phyloP scores from a whole-genome alignment of 1,140 invertebrate genomes.

The Pseudachorutes palmiensis region DNA sequence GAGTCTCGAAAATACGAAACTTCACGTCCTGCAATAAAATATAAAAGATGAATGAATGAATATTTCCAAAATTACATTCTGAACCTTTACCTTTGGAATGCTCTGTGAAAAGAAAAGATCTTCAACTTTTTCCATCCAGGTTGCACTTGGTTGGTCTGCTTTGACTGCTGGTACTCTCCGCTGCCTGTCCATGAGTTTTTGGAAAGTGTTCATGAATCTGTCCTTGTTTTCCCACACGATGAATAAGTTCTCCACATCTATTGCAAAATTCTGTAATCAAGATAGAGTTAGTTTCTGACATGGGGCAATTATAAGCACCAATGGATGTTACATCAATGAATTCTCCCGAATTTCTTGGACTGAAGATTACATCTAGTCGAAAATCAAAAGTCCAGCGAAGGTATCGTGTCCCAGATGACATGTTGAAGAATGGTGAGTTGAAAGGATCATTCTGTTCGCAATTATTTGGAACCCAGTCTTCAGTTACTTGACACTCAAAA shows the following conservation, averaged over 20 bases:
- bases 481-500: slow-evolving; percentile 27
- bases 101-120: slow-evolving; percentile 31
- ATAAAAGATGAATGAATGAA: slow-evolving; percentile 4
- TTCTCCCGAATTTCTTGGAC: slow-evolving; percentile 34
- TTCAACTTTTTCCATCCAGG: slow-evolving; percentile 28
- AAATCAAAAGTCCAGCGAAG: slow-evolving; percentile 35
- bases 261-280: slow-evolving; percentile 29
- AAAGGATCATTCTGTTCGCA: slow-evolving; percentile 26
- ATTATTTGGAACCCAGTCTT: slow-evolving; percentile 32
- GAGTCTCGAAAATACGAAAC: slow-evolving; percentile 37
- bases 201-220: slow-evolving; percentile 12
- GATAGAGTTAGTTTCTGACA: background rate
- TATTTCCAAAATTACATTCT: background rate
- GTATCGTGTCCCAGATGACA: slow-evolving; percentile 24
- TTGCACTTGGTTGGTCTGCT: background rate
- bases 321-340: slow-evolving; percentile 33
- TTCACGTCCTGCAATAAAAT: slow-evolving; percentile 30
- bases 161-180: background rate
- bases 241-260: slow-evolving; percentile 32
- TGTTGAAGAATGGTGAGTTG: slow-evolving; percentile 27
- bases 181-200: slow-evolving; percentile 3
- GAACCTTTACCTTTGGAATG: slow-evolving; percentile 31
- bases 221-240: slow-evolving; percentile 35
- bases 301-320: background rate
- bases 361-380: slow-evolving; percentile 35